Base-by-base conservation (phyloP, 2,888 invertebrate genomes). In the Drosophila siamana region DNA sequence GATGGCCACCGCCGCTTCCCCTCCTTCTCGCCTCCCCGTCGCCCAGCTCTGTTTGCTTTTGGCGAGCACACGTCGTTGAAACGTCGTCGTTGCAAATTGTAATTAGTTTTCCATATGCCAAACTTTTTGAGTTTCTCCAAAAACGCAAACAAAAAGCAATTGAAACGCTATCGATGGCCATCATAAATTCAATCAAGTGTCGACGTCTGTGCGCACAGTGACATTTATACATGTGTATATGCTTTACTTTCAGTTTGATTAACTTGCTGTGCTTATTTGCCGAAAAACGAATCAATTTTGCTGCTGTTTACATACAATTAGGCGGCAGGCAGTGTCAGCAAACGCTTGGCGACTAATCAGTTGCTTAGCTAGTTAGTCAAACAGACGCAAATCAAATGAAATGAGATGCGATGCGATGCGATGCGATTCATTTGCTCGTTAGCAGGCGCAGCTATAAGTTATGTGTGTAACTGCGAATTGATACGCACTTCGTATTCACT, bases 401-500 rank as follows among this genome's bases (percentile, higher is more conserved):
- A 16, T 19, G 33, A 33, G n/a, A 2, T 11, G 24, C 44, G 13
- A n/a, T n/a, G n/a, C n/a, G n/a, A n/a, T n/a, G n/a, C n/a, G n/a
- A n/a, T n/a, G n/a, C n/a, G n/a, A n/a, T n/a, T n/a, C n/a, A n/a
- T n/a, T n/a, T n/a, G n/a, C n/a, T n/a, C n/a, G n/a, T n/a, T n/a
- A n/a, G n/a, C n/a, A n/a, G n/a, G n/a, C n/a, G n/a, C n/a, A n/a
- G n/a, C n/a, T n/a, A n/a, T n/a, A n/a, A n/a, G n/a, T n/a, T n/a
- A n/a, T 19, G 19, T 19, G 3, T 19, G 6, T 41, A 15, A 33
- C 19, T n/a, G 24, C 40, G 30, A 40, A 59, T 59, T 51, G 74
- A 68, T 50, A 59, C 52, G 22, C 57, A 67, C 67, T 71, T 48
- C 40, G 65, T 59, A 76, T 63, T 56, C 71, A 76, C 62, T 61